These are phyloP conservation scores for Entelurus aequoreus DNA, from an alignment of 2,113 vertebrate genomes.

Conservation along the genomic window DNA sequence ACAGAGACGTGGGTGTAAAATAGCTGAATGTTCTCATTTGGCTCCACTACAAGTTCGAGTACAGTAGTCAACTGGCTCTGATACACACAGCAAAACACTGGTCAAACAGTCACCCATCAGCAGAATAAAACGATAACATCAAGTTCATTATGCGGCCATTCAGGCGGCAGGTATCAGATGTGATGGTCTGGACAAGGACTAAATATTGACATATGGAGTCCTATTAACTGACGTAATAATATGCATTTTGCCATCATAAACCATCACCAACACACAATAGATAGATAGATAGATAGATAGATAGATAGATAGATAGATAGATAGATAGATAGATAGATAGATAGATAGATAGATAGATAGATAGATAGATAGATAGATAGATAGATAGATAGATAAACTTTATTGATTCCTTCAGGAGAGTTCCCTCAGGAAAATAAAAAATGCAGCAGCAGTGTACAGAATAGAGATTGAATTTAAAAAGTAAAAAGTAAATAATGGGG, in stretches of 20 bases:
- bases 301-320: constrained; percentile 4
- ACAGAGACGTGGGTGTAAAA: constrained; percentile 36
- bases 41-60: constrained; percentile 43
- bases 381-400: neutral
- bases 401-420: too few relatives aligned
- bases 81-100: constrained; percentile 15
- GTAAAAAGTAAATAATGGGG: too few relatives aligned
- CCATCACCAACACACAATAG: neutral
- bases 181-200: neutral
- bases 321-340: constrained; percentile 5
- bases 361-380: constrained; percentile 3
- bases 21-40: constrained; percentile 56
- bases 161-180: neutral
- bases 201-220: neutral
- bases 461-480: too few relatives aligned
- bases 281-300: constrained; percentile 3
- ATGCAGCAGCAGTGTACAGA: too few relatives aligned
- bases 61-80: constrained; percentile 31
- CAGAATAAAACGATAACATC: neutral
- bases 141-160: neutral
- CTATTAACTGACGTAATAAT: neutral
- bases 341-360: constrained; percentile 4
- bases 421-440: too few relatives aligned
- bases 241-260: neutral
- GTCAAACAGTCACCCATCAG: constrained; percentile 12